Base-by-base conservation (phyloP, 37 sponge, comb jelly and placozoan genomes). In the Aplysina aerophoba region DNA sequence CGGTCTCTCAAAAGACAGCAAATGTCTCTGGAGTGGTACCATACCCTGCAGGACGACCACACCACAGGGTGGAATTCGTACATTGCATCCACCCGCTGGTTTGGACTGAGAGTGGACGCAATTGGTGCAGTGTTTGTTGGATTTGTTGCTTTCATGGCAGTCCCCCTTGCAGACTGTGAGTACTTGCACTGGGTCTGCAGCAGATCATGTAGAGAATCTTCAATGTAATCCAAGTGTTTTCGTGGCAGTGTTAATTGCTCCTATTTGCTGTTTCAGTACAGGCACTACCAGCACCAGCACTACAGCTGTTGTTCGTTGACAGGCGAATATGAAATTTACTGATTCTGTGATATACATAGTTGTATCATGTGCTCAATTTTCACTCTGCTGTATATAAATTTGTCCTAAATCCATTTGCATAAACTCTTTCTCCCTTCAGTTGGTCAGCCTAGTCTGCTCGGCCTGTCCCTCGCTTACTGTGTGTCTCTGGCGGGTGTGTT, bases 51-150 rank as follows among this genome's bases (percentile, higher is more conserved):
- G 54, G 64, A 91, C 72, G 65, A 80, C 64, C 83, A 91, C 81
- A 82, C 92, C 37, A 82, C 89, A 60, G 95, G 84, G 17, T 91
- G 92, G 92, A 85, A 85, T 54, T 50, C 87, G n/a, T 92, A 90
- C 61, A 81, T 95, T 37, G 92, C 84, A 17, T 86, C 90, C 35
- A 79, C 73, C 14, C 20, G 78, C 2, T 94, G 95, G 95, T 89
- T 91, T 88, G 92, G 91, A 28, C 37, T 94, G 60, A 73, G 92
- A 55, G 72, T 94, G 59, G 95, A 94, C 34, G 37, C 84, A 17
- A 58, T 94, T 31, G 86, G 87, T 82, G 79, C 72, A 13, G 27
- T 71, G 0, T 94, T 90, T 40, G 79, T 94, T n/a, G 75, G 87
- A 21, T 19, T 83, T 33, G 89, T 94, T 19, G 89, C 87, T 1